Evolutionary conservation across 2,113 vertebrate genomes (phyloP).

Genomic region (Phycodurus eques): DNA sequence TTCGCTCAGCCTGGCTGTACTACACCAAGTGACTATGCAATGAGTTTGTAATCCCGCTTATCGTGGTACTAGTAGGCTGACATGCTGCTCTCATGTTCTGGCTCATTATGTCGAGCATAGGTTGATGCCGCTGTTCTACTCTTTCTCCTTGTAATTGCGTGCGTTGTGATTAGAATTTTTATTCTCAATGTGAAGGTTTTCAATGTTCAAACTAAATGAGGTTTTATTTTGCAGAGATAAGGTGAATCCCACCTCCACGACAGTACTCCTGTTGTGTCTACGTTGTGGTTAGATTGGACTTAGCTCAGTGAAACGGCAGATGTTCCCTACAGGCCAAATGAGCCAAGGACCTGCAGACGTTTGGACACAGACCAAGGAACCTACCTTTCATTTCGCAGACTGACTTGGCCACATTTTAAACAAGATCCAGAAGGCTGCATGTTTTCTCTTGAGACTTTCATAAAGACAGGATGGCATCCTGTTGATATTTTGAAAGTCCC

Average conservation of each 20-base stretch:
- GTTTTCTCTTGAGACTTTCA: not conserved
- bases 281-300: conserved; percentile 27
- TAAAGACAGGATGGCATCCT: not conserved
- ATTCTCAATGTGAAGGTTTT: not conserved
- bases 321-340: conserved; percentile 47
- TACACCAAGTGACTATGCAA: too few species aligned
- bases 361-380: conserved; percentile 41
- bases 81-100: too few species aligned
- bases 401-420: not conserved
- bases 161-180: not conserved
- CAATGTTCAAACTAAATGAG: not conserved
- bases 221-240: not conserved
- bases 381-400: conserved; percentile 54
- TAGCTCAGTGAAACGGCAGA: conserved; percentile 51
- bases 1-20: too few species aligned
- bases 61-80: too few species aligned
- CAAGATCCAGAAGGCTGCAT: not conserved
- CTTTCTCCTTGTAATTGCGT: not conserved
- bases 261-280: conserved; percentile 37
- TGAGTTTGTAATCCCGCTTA: too few species aligned
- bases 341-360: conserved; percentile 31
- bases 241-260: not conserved
- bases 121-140: too few species aligned
- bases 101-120: too few species aligned
- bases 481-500: not conserved